These are phyloP conservation scores for Brenthis hecate DNA, from an alignment of 2,888 invertebrate species.

Conservation along the genomic window DNA sequence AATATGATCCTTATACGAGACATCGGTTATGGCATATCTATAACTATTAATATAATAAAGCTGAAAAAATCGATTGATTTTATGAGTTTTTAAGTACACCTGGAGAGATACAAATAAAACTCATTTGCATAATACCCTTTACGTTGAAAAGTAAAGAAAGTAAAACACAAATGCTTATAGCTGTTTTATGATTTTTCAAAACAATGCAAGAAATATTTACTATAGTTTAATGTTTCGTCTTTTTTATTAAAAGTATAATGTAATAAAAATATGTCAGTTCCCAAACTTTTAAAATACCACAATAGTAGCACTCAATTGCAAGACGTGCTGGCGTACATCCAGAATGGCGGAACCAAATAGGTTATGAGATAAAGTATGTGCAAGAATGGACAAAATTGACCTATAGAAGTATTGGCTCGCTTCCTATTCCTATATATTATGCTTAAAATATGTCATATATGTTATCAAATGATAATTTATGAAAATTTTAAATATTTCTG, in stretches of 20 bases:
- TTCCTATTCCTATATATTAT: conserved; percentile 1
- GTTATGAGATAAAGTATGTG: conserved; percentile 15
- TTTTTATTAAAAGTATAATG: neutral
- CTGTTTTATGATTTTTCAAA: neutral
- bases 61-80: no score
- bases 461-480: neutral
- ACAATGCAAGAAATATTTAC: neutral
- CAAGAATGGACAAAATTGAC: conserved; percentile 15
- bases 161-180: no score
- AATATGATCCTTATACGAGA: no score
- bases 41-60: no score
- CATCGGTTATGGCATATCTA: no score
- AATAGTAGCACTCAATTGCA: conserved; percentile 18
- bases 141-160: no score
- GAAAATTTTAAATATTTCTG: neutral
- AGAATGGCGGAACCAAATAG: conserved; percentile 21
- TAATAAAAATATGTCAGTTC: conserved; percentile 2
- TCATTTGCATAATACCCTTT: no score
- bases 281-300: neutral
- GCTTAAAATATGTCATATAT: neutral
- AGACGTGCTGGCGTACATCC: conserved; percentile 17
- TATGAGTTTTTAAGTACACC: no score
- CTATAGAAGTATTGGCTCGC: neutral
- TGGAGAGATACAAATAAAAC: no score
- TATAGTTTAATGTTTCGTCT: no score